Percentiles rank a stretch among this genome's conserved stretches.
Evolutionary conservation across 2,797 vertebrate species (phyloP).

Genomic region (Brachyrhaphis roseni): DNA sequence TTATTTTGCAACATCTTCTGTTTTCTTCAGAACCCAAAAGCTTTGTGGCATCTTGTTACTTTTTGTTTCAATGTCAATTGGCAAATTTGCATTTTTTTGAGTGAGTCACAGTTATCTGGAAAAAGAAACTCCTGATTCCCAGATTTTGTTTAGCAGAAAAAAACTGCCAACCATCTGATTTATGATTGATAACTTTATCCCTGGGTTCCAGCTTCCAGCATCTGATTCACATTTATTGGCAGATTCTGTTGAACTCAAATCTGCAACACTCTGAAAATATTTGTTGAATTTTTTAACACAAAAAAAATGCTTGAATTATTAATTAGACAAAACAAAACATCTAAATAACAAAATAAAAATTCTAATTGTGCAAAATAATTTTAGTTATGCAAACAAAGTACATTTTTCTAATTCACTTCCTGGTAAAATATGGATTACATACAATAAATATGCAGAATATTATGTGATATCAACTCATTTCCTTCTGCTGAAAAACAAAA

Average conservation of each 20-base stretch:
- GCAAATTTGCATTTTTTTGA: neutral
- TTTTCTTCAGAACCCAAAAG: neutral
- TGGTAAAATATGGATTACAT: neutral
- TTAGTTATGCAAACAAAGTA: neutral
- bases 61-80: neutral
- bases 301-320: neutral
- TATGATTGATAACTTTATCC: neutral
- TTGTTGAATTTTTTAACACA: neutral
- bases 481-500: neutral
- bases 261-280: neutral
- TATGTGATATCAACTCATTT: neutral
- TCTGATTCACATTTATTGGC: neutral
- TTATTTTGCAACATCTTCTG: neutral
- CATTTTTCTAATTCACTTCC: neutral
- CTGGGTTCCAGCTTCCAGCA: neutral
- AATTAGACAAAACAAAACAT: neutral
- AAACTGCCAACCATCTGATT: neutral
- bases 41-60: neutral
- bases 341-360: neutral
- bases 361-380: neutral
- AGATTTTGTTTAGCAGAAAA: neutral
- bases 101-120: neutral
- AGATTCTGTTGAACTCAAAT: neutral
- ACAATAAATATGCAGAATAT: neutral
- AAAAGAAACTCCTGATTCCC: neutral